phyloP scores from a whole-genome alignment of 2,888 invertebrate genomes.

The Onthophagus sagittarius region DNA sequence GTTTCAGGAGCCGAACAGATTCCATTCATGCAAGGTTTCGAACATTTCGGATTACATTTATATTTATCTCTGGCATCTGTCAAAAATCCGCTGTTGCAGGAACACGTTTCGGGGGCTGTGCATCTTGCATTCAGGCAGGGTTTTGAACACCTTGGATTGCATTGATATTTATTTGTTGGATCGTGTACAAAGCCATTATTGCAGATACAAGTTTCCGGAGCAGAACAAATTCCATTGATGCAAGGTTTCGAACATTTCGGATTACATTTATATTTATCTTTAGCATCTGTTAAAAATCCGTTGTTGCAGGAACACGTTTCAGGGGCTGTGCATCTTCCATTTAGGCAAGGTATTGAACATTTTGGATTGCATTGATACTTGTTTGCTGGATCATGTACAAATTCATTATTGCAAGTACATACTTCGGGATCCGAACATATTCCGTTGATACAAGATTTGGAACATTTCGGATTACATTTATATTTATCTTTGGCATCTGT shows the following conservation, averaged over 20 bases:
- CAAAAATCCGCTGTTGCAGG: constrained; percentile 19
- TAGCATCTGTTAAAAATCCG: constrained; percentile 18
- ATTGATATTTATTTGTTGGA: constrained; percentile 24
- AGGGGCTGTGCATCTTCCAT: constrained; percentile 41
- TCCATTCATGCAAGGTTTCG: constrained; percentile 25
- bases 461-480: constrained; percentile 26
- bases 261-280: constrained; percentile 24
- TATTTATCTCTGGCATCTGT: constrained; percentile 18
- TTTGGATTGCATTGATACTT: constrained; percentile 32
- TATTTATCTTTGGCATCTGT: constrained; percentile 24
- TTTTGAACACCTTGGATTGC: constrained; percentile 26
- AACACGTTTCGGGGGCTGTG: constrained; percentile 26
- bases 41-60: constrained; percentile 27
- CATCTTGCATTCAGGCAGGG: constrained; percentile 26
- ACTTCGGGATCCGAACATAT: constrained; percentile 28
- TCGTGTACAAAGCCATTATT: constrained; percentile 13
- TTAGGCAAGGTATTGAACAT: constrained; percentile 39
- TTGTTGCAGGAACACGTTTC: constrained; percentile 41
- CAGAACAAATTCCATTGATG: constrained; percentile 42
- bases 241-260: constrained; percentile 40
- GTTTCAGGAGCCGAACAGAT: constrained; percentile 23
- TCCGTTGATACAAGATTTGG: constrained; percentile 23
- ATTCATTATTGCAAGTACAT: constrained; percentile 31
- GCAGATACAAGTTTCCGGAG: constrained; percentile 35
- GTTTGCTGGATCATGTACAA: constrained; percentile 29